Evolutionary conservation across 1,140 invertebrate genomes (phyloP).

Genomic region (Microplitis mediator): DNA sequence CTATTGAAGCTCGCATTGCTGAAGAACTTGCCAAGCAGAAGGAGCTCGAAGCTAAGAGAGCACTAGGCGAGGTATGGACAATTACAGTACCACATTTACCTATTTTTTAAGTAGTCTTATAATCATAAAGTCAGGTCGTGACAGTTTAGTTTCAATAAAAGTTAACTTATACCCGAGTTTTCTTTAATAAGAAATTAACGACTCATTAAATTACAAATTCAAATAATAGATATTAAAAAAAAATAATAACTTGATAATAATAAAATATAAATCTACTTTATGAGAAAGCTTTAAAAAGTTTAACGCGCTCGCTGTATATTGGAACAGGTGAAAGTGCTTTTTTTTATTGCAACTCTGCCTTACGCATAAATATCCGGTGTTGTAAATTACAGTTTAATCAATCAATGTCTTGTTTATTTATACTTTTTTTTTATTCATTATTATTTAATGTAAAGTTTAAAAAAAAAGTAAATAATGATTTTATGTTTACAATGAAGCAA

Average conservation of each 20-base stretch:
- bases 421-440: background rate
- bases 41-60: slow-evolving; percentile 94
- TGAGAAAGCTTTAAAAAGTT: background rate
- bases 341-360: background rate
- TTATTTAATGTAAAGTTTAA: background rate
- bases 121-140: background rate
- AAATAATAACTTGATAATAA: background rate
- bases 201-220: background rate
- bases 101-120: background rate
- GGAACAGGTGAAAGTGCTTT: background rate
- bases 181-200: background rate
- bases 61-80: slow-evolving; percentile 84
- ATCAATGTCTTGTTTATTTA: too few species aligned
- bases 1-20: slow-evolving; percentile 90
- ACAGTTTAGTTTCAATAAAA: background rate
- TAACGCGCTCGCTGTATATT: background rate
- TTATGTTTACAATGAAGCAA: background rate
- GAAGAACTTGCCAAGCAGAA: slow-evolving; percentile 94
- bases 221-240: background rate
- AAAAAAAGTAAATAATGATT: background rate
- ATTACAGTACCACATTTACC: background rate
- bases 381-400: background rate
- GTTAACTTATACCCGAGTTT: too few species aligned
- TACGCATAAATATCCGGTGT: background rate
- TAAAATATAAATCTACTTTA: background rate